These are phyloP conservation scores for Eurystomus glaucurus DNA, from an alignment of 2,797 vertebrate genomes.

Conservation along the genomic window DNA sequence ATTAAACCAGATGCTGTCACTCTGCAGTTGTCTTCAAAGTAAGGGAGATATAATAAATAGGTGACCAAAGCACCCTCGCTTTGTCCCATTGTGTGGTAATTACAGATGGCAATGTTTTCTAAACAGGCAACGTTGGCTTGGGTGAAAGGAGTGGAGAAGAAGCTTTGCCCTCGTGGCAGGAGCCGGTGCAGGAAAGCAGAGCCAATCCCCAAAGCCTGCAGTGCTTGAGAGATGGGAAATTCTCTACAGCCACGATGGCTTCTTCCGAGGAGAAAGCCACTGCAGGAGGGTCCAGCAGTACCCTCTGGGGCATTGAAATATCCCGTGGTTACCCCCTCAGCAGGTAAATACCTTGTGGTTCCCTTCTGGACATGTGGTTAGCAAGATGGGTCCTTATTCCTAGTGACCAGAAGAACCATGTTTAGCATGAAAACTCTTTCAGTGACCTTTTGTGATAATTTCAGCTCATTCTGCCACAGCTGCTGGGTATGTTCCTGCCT, in stretches of 20 bases:
- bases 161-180: not conserved
- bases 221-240: accelerated
- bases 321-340: not conserved
- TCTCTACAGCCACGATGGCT: accelerated
- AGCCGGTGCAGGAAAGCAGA: not conserved
- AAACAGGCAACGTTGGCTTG: not conserved
- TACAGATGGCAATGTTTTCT: not conserved
- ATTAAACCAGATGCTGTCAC: slow-evolving; percentile 17
- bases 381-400: not conserved
- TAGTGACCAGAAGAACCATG: not conserved
- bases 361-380: not conserved
- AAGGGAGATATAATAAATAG: not conserved
- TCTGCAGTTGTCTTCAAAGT: slow-evolving; percentile 1
- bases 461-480: not conserved
- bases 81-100: not conserved
- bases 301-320: not conserved
- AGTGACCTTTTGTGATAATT: not conserved
- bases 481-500: not conserved
- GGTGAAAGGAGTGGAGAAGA: not conserved
- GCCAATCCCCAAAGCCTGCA: accelerated
- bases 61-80: not conserved
- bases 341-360: not conserved
- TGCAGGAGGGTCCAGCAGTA: not conserved
- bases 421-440: not conserved
- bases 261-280: not conserved